phyloP scores from a whole-genome alignment of 2,113 vertebrate species.

The Rhizomys pruinosus region DNA sequence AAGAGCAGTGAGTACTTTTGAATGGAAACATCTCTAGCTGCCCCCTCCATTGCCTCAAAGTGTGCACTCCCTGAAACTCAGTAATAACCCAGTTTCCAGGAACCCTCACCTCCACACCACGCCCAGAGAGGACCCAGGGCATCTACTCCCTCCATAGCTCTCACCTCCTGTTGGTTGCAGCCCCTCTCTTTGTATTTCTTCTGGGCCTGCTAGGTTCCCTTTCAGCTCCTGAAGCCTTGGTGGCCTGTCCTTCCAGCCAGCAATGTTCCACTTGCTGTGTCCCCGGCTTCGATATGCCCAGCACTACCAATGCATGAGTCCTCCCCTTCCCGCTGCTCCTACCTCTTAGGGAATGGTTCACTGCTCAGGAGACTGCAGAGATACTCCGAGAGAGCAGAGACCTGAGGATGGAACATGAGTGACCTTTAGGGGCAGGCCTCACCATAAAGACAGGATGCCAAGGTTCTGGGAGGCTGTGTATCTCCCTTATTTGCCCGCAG shows the following conservation, averaged over 20 bases:
- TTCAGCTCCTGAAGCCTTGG: background rate
- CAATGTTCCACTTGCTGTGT: background rate
- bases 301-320: background rate
- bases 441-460: background rate
- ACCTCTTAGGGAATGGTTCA: background rate
- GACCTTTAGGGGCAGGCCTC: background rate
- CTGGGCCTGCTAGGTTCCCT: background rate
- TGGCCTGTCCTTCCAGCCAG: background rate
- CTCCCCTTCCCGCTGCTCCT: background rate
- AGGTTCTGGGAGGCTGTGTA: background rate
- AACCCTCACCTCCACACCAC: too few relatives aligned
- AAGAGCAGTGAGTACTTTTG: background rate
- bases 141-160: background rate
- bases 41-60: background rate
- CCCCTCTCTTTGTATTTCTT: background rate
- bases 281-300: background rate
- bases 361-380: background rate
- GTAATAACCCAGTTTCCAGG: background rate
- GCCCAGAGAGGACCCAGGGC: background rate
- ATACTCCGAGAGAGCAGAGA: background rate
- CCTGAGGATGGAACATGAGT: background rate
- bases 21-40: conserved; percentile 45
- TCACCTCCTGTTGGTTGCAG: background rate
- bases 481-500: too few relatives aligned
- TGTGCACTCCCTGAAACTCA: background rate